Base-by-base conservation (phyloP, 2,113 vertebrate genomes). In the Typhlomys cinereus region DNA sequence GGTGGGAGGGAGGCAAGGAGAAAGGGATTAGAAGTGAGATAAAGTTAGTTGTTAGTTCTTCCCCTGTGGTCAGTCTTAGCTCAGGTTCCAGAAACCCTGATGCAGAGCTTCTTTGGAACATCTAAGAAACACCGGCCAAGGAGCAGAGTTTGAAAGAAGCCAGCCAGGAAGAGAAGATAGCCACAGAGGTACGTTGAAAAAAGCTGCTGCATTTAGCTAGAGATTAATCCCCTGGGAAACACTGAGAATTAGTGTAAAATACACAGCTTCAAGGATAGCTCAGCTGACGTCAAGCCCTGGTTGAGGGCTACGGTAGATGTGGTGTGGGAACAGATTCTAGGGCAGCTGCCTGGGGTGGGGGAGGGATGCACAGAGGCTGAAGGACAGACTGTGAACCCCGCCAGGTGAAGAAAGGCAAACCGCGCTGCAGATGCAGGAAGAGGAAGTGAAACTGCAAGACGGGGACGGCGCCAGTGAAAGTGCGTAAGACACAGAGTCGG, bases 331-430 rank as follows among this genome's bases (percentile, higher is more conserved):
- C 88, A 64, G 36, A 89, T 81, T 62, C 14, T 11, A n/a, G 17
- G 27, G 61, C 25, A 54, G 14, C 69, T 74, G 27, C 4, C 31
- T 75, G 6, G 25, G 23, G 7, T 7, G 12, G 39, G 6, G 13
- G 15, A 44, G 6, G 2, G 31, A 1, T 18, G 0, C 27, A 36
- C 9, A 0, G 31, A 69, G 20, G n/a, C n/a, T n/a, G n/a, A 27
- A 10, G n/a, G 15, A 39, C 83, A 1, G 5, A 71, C 29, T 84
- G 20, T 78, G 13, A 54, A 54, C 85, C 79, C 15, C 11, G 20
- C 66, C 69, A 34, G 7, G 41, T n/a, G 91, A 70, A 89, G 74
- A 86, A 46, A 88, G 36, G 23, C 4, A 54, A 29, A 1, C n/a
- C 4, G 86, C 41, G 90, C 36, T n/a, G 11, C 36, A 8, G 25